Conservation (phyloP, 2,113 vertebrate species). For the Dasyornis broadbenti region DNA sequence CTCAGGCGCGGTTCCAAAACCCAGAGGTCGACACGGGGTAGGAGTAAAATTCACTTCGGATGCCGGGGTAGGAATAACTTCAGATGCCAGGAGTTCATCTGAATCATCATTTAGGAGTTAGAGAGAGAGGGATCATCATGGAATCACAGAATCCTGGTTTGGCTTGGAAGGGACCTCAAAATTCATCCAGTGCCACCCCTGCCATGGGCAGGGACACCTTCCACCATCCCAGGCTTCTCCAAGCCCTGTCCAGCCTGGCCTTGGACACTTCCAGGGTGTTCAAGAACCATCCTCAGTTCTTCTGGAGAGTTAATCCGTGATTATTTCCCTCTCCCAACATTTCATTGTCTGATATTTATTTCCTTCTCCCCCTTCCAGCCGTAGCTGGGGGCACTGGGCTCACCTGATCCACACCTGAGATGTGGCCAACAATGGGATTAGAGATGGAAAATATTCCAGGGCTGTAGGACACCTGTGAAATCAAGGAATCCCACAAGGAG, state of each 20-base stretch:
- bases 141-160: neutral
- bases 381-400: neutral
- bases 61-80: neutral
- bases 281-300: neutral
- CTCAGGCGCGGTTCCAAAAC: neutral
- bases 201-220: neutral
- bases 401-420: neutral
- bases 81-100: neutral
- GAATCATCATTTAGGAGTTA: neutral
- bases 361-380: neutral
- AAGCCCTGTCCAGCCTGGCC: rapidly evolving
- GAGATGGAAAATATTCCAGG: neutral
- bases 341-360: neutral
- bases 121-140: neutral
- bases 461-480: neutral
- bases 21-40: neutral
- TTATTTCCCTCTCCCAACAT: neutral
- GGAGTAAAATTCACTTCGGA: neutral
- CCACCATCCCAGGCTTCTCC: neutral
- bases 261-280: neutral
- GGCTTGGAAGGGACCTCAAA: neutral
- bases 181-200: neutral
- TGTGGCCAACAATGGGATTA: neutral
- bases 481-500: neutral
- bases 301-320: neutral